These are phyloP conservation scores for Acanthiza pusilla DNA, from an alignment of 2,797 vertebrate genomes.

Conservation along the genomic window DNA sequence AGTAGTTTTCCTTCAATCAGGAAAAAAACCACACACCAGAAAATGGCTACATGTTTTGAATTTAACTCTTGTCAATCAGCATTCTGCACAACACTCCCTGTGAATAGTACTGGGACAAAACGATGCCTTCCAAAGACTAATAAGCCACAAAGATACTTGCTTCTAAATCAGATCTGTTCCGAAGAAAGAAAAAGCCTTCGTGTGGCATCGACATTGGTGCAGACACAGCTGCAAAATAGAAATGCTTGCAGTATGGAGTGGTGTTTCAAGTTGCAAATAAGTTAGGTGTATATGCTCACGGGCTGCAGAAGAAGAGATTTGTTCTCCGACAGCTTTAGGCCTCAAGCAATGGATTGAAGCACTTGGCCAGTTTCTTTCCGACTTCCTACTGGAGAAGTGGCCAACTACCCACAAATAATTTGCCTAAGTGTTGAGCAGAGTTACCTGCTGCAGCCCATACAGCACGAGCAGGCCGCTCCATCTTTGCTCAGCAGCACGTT, in stretches of 20 bases:
- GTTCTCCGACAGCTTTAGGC: background rate
- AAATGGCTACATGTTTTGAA: slow-evolving; percentile 78
- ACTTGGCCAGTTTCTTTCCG: slow-evolving; percentile 2
- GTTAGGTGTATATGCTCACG: background rate
- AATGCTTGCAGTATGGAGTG: background rate
- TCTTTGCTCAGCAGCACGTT: background rate
- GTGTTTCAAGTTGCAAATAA: slow-evolving; percentile 1
- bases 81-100: slow-evolving; percentile 60
- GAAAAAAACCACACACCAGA: slow-evolving; percentile 72
- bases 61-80: slow-evolving; percentile 79
- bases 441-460: background rate
- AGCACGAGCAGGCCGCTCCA: accelerated
- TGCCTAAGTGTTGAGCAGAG: background rate
- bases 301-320: background rate
- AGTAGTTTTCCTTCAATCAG: slow-evolving; percentile 81
- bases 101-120: slow-evolving; percentile 66
- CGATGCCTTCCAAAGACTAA: slow-evolving; percentile 58
- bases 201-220: background rate
- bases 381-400: background rate
- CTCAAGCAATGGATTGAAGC: background rate
- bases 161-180: slow-evolving; percentile 33
- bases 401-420: background rate
- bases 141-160: slow-evolving; percentile 30
- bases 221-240: slow-evolving; percentile 44
- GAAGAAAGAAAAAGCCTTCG: background rate